Base-by-base conservation (phyloP, 2,113 vertebrate genomes). In the Oophaga pumilio region DNA sequence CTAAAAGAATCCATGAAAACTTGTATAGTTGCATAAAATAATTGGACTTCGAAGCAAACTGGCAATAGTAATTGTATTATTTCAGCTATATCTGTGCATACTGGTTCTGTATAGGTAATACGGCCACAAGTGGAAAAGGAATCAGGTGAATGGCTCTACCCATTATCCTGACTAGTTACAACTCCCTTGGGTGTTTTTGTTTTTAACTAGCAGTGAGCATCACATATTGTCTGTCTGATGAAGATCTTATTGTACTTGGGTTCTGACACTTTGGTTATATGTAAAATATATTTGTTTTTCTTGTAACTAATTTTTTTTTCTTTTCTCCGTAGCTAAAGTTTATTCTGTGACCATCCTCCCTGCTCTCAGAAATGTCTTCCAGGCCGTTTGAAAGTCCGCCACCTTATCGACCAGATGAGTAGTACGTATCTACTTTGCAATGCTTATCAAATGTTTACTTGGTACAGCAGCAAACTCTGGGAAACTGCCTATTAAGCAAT, bases 341-440 rank as follows among this genome's bases (percentile, higher is more conserved):
- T 53, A n/a, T 20, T 22, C 43, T 11, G 33, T 84, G 82, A 56
- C 17, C 26, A 69, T 76, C 69, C 22, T 82, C 89, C 53, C 77
- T 59, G 57, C 24, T 15, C 18, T 24, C 24, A 87, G 89, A 26
- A 14, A 97, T 97, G 96, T 95, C 95, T 1, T 89, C 91, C 0
- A 89, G 93, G 22, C 95, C 92, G 88, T 91, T 92, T 90, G 97
- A 95, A 89, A 96, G 91, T 90, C 97, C 97, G 1, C 97, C 97
- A 88, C 97, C 97, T n/a, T 97, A 97, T 33, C 93, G 96, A 43
- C 90, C 94, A 1, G 93, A 93, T 86, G 95, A 90, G 90, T 96
- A 94, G 97, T 98, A 92, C 96, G 96, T 97, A 60, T 89, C 62
- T 28, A 24, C 33, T 64, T 49, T 80, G 15, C 26, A 43, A 43